Conservation (phyloP, 2,888 invertebrate genomes). For the Dilophus febrilis region DNA sequence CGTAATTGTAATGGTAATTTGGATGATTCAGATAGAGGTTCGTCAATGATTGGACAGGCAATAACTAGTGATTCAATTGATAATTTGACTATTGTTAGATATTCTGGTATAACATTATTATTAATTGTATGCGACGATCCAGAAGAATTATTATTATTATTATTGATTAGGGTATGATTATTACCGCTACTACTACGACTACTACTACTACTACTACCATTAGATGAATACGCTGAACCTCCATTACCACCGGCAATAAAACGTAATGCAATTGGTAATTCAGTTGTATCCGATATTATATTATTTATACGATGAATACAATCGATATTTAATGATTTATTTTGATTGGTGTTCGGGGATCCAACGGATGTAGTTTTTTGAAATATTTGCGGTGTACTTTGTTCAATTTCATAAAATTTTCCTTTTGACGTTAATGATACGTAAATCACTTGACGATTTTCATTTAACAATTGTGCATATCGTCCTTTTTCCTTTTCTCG, state of each 20-base stretch:
- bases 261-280: constrained; percentile 23
- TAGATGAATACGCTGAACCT: constrained; percentile 9
- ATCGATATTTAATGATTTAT: constrained; percentile 25
- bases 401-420: constrained; percentile 51
- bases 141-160: background rate
- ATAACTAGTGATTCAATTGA: constrained; percentile 30
- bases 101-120: constrained; percentile 21
- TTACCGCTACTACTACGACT: background rate
- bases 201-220: constrained; percentile 1
- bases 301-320: constrained; percentile 28
- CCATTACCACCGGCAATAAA: constrained; percentile 24
- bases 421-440: constrained; percentile 59
- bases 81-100: constrained; percentile 23
- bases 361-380: constrained; percentile 17
- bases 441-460: constrained; percentile 54
- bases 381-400: constrained; percentile 32
- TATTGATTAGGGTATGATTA: background rate
- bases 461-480: constrained; percentile 57
- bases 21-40: constrained; percentile 32
- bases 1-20: constrained; percentile 32
- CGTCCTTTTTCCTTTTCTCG: constrained; percentile 34
- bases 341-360: constrained; percentile 9
- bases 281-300: constrained; percentile 20
- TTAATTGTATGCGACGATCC: constrained; percentile 3
- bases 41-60: constrained; percentile 34